Evolutionary conservation across 1,140 invertebrate genomes (phyloP), one percentile per base, ranked within the genome.

Genomic region (Megalonaias nervosa): DNA sequence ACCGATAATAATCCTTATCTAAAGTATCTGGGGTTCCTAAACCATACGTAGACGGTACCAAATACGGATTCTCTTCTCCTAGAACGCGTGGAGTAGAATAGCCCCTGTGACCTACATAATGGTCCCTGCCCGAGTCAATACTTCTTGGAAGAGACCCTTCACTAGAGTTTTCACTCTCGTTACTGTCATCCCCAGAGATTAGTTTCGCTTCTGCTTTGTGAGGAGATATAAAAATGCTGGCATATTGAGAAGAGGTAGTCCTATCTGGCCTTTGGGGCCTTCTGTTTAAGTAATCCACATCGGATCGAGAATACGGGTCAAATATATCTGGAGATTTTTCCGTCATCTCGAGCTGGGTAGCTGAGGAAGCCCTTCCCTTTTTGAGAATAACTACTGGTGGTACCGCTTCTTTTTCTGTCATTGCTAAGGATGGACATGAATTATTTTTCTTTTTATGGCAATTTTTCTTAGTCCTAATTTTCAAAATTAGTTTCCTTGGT

Each of bases 321-420:
- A 87, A 90, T 79, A 94, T 93, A 80, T 90, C 87, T 57, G 92
- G 93, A 84, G 96, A 95, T 84, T 97, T 97, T 82, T 97, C 96
- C 60, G 95, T 93, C 81, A 97, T 93, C 85, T 97, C 87, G n/a
- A 88, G 64, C 14, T 87, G 86, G 19, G 88, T 88, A 65, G 88
- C 88, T 6, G 88, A 87, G 56, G 83, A 85, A 6, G 88, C 88
- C 6, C 87, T 75, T 38, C 85, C 96, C 69, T 96, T 94, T 90
- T 98, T 98, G 75, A 98, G 95, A 13, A 99, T 96, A 16, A 98
- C 97, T 21, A 98, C 97, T 48, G 97, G 96, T 61, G 97, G 96
- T 26, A 95, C 95, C 87, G 97, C 96, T 2, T 94, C 93, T 73
- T 94, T 91, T 60, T 93, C 93, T 21, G 86, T 84, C 26, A 87